These are phyloP conservation scores for Leptinotarsa juncta DNA, from an alignment of 2,888 invertebrate genomes.

Conservation along the genomic window DNA sequence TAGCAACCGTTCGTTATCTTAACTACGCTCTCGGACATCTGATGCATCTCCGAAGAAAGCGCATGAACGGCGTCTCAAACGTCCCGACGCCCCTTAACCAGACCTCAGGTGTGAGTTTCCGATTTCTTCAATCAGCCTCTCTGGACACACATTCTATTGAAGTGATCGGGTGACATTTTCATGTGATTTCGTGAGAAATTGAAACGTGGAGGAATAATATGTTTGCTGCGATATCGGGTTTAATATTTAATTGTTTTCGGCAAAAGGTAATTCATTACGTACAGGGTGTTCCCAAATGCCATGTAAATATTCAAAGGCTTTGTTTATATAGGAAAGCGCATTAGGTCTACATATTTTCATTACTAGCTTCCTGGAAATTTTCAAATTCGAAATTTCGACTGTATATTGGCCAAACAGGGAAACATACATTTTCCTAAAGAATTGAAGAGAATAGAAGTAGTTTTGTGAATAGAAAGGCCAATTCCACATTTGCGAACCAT, in stretches of 20 bases:
- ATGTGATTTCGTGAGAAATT: neutral
- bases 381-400: too few relatives aligned
- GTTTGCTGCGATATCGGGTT: neutral
- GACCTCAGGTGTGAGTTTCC: conserved; percentile 50
- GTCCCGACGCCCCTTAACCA: conserved; percentile 32
- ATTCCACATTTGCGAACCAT: too few relatives aligned
- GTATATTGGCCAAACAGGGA: too few relatives aligned
- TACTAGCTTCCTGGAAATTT: too few relatives aligned
- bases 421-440: too few relatives aligned
- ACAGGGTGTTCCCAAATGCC: too few relatives aligned
- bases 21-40: conserved; percentile 54
- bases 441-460: too few relatives aligned
- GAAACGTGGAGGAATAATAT: neutral
- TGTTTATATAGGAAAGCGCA: too few relatives aligned
- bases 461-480: too few relatives aligned
- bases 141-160: conserved; percentile 40
- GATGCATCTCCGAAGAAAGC: conserved; percentile 49
- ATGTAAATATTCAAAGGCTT: too few relatives aligned
- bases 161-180: conserved; percentile 22
- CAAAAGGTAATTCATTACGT: too few relatives aligned
- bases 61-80: conserved; percentile 23
- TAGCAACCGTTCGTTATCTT: conserved; percentile 60
- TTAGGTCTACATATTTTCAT: too few relatives aligned
- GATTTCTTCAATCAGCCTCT: conserved; percentile 44
- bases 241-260: neutral